phyloP scores from a whole-genome alignment of 2,888 invertebrate species.

The Priocnemis perturbator region DNA sequence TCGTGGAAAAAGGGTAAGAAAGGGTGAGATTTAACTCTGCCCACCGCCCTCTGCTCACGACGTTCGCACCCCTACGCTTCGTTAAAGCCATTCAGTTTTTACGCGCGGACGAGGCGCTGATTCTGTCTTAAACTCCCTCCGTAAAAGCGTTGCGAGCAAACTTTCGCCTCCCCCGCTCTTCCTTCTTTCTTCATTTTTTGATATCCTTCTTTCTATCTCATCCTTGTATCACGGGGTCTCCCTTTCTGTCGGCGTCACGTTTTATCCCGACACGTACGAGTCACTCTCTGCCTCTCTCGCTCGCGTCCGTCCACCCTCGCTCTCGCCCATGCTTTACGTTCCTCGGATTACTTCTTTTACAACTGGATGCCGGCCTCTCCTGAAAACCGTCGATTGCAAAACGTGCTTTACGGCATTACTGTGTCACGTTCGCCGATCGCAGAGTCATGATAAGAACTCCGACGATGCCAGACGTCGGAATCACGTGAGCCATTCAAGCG shows the following conservation, averaged over 20 bases:
- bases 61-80: constrained; percentile 33
- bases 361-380: constrained; percentile 15
- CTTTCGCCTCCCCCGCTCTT: constrained; percentile 11
- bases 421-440: constrained; percentile 23
- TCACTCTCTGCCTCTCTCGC: not conserved
- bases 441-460: not conserved
- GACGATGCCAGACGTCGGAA: not conserved
- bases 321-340: constrained; percentile 5
- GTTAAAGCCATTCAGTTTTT: constrained; percentile 51
- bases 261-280: constrained; percentile 19
- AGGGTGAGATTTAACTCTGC: not conserved
- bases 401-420: constrained; percentile 23
- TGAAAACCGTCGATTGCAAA: constrained; percentile 1
- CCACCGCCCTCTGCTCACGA: constrained; percentile 2
- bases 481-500: too few species aligned
- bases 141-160: constrained; percentile 20
- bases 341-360: constrained; percentile 32
- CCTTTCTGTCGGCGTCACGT: constrained; percentile 24
- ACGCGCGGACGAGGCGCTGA: constrained; percentile 36
- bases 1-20: constrained; percentile 12
- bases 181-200: constrained; percentile 12
- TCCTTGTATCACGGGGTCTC: not conserved
- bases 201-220: not conserved
- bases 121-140: constrained; percentile 31
- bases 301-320: too few species aligned